Evolutionary conservation across 2,888 invertebrate species (phyloP).

Genomic region (Spilarctia lutea): DNA sequence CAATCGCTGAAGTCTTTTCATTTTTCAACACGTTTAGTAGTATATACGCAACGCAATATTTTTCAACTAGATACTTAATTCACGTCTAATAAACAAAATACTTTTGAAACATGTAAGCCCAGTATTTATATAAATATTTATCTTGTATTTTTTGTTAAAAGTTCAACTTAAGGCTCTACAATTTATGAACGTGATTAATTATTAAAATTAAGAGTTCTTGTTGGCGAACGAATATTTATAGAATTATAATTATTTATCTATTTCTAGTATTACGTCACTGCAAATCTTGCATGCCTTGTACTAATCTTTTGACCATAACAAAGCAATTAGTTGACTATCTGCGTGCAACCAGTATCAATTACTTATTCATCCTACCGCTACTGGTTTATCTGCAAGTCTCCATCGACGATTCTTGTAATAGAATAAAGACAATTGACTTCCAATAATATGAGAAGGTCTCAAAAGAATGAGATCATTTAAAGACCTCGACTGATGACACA

Average conservation of each 20-base stretch:
- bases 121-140: background rate
- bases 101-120: background rate
- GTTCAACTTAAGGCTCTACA: background rate
- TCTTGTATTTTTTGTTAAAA: background rate
- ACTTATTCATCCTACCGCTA: constrained; percentile 36
- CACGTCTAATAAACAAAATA: background rate
- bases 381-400: constrained; percentile 30
- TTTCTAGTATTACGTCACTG: constrained; percentile 8
- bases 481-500: constrained; percentile 76
- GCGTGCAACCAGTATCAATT: constrained; percentile 49
- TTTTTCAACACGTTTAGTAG: background rate
- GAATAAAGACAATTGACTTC: constrained; percentile 56
- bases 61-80: background rate
- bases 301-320: constrained; percentile 37
- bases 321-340: constrained; percentile 35
- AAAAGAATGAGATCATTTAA: constrained; percentile 74
- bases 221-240: background rate
- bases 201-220: background rate
- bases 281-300: constrained; percentile 38
- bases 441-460: constrained; percentile 65
- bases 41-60: background rate
- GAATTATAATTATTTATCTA: background rate
- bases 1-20: background rate
- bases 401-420: constrained; percentile 30
- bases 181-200: background rate